A percentile compares a stretch with the other conserved stretches of the same genome.
These are phyloP conservation scores for Ophion obscuratus DNA, from an alignment of 2,888 invertebrate genomes.

Conservation along the genomic window DNA sequence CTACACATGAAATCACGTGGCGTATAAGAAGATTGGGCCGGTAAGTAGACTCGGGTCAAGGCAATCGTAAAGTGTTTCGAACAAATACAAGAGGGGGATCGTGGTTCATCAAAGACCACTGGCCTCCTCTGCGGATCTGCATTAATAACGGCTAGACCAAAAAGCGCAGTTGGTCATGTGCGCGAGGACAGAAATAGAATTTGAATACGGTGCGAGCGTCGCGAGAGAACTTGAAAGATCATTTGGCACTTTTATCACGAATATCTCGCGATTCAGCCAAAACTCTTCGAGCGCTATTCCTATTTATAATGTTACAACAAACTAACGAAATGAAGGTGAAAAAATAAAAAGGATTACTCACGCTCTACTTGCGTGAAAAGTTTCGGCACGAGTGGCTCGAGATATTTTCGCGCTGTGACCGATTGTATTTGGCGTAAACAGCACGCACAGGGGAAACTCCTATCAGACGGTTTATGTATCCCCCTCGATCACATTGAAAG, in stretches of 20 bases:
- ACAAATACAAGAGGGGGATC: slow-evolving; percentile 5
- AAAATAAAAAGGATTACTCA: not conserved
- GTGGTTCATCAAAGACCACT: slow-evolving; percentile 57
- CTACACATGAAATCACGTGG: not conserved
- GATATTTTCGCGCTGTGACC: not conserved
- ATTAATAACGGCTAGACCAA: slow-evolving; percentile 51
- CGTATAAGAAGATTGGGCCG: slow-evolving; percentile 5
- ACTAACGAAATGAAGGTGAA: not conserved
- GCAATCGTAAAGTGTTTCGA: slow-evolving; percentile 23
- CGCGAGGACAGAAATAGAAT: slow-evolving; percentile 58
- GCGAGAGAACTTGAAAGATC: slow-evolving; percentile 11
- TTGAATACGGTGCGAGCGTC: not conserved
- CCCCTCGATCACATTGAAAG: too few species aligned
- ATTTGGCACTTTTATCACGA: slow-evolving; percentile 20
- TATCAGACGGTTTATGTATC: too few species aligned
- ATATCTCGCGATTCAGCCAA: slow-evolving; percentile 25
- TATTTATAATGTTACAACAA: not conserved
- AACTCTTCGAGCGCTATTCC: slow-evolving; percentile 7
- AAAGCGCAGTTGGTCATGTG: slow-evolving; percentile 39
- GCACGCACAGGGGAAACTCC: too few species aligned
- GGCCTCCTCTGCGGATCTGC: slow-evolving; percentile 58
- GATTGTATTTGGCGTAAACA: not conserved
- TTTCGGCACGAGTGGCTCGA: too few species aligned
- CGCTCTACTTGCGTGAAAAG: too few species aligned
- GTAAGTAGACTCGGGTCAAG: slow-evolving; percentile 36